Conservation (phyloP, 2,797 vertebrate species). For the Enteromius trimaculatus region DNA sequence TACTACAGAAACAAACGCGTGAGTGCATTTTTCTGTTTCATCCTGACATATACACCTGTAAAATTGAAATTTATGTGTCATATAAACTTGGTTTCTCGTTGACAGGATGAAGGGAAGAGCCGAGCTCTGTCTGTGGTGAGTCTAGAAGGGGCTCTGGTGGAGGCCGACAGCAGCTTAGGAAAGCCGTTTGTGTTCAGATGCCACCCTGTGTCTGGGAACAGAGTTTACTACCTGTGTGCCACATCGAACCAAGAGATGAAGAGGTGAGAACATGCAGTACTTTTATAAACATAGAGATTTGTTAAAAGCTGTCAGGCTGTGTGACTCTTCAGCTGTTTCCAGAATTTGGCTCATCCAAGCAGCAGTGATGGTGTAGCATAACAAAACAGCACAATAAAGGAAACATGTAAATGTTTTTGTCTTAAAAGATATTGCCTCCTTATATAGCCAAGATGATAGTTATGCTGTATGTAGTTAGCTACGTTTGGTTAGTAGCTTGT, state of each 20-base stretch:
- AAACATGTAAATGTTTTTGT: too few species aligned
- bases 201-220: conserved; percentile 75
- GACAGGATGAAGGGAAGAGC: conserved; percentile 88
- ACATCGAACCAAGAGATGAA: conserved; percentile 93
- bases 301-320: background rate
- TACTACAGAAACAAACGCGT: conserved; percentile 93
- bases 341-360: too few species aligned
- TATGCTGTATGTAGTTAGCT: too few species aligned
- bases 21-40: conserved; percentile 55
- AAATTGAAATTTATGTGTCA: background rate
- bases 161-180: conserved; percentile 81
- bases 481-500: too few species aligned
- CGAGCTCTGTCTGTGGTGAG: conserved; percentile 80
- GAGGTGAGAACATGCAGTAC: conserved; percentile 67
- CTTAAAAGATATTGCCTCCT: too few species aligned
- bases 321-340: background rate
- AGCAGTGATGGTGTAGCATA: too few species aligned
- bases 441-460: too few species aligned
- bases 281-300: background rate
- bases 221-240: conserved; percentile 86
- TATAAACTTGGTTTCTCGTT: background rate
- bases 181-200: conserved; percentile 93
- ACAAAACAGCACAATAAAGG: too few species aligned
- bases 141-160: conserved; percentile 87
- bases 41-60: background rate